Percentiles rank a stretch among this genome's conserved stretches.
phyloP scores from a whole-genome alignment of 2,113 vertebrate species.

The Numida meleagris region DNA sequence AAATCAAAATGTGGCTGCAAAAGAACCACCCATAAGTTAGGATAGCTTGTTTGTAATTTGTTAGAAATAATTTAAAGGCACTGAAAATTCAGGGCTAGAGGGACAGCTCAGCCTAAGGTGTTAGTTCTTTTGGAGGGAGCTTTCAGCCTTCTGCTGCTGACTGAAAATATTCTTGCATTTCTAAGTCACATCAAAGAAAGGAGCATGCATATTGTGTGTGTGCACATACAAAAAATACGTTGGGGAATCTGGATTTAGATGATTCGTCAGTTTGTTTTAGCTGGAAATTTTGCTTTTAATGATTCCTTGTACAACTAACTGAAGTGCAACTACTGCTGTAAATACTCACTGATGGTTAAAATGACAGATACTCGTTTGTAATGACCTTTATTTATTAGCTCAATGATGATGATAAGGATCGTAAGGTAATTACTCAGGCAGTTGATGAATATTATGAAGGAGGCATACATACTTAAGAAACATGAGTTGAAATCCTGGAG shows the following conservation, averaged over 20 bases:
- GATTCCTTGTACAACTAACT: too few relatives aligned
- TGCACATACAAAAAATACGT: not conserved
- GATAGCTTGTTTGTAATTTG: not conserved
- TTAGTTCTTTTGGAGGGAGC: not conserved
- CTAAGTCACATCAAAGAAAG: not conserved
- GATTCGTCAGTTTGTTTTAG: not conserved
- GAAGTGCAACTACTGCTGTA: not conserved
- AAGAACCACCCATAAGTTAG: not conserved
- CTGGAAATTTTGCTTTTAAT: not conserved
- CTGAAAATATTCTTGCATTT: not conserved
- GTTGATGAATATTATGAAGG: too few relatives aligned
- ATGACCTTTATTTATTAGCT: not conserved
- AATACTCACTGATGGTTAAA: fast-evolving
- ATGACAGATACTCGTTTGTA: not conserved
- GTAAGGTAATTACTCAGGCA: not conserved
- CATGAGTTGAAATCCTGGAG: fast-evolving
- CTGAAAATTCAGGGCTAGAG: not conserved
- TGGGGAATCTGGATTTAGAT: not conserved
- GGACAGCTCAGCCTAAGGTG: too few relatives aligned
- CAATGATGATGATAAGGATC: too few relatives aligned
- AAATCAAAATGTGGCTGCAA: slow-evolving; percentile 82
- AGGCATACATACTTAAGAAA: not conserved
- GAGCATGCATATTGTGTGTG: fast-evolving
- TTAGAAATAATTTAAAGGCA: not conserved
- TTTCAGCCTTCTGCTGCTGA: not conserved